phyloP scores from a whole-genome alignment of 2,888 invertebrate species.

The Imbricaverruca yamaguchii region DNA sequence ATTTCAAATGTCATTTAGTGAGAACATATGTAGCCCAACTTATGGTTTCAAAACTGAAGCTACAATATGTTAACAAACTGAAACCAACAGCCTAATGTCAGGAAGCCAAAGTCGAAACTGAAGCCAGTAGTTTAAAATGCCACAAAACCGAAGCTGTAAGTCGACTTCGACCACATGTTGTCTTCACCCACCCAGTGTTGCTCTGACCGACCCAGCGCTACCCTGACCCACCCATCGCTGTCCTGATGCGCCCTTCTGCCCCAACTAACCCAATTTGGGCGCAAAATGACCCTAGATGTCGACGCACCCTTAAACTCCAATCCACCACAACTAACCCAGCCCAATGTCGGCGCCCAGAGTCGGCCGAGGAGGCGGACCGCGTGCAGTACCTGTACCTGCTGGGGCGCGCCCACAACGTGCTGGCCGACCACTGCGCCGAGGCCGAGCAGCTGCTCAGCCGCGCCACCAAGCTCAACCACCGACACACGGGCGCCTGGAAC shows the following conservation, averaged over 20 bases:
- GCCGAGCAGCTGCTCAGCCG: constrained; percentile 69
- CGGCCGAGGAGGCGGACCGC: constrained; percentile 24
- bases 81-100: not conserved
- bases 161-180: not conserved
- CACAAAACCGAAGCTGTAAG: not conserved
- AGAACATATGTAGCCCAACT: too few species aligned
- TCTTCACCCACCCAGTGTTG: not conserved
- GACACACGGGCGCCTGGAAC: constrained; percentile 74
- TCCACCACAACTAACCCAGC: too few species aligned
- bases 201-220: constrained; percentile 41
- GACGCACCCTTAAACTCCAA: too few species aligned
- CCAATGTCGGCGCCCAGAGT: not conserved
- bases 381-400: constrained; percentile 56
- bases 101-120: not conserved
- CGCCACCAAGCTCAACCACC: constrained; percentile 75
- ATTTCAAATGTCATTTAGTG: too few species aligned
- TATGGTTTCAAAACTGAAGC: too few species aligned
- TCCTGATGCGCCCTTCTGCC: too few species aligned
- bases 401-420: constrained; percentile 66
- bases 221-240: too few species aligned
- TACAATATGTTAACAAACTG: too few species aligned
- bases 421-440: constrained; percentile 56
- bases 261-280: too few species aligned
- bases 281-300: too few species aligned
- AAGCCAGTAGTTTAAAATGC: too few species aligned